phyloP scores from a whole-genome alignment of 92 coral and sea anemone genomes.

The Epizoanthus illoricatus region DNA sequence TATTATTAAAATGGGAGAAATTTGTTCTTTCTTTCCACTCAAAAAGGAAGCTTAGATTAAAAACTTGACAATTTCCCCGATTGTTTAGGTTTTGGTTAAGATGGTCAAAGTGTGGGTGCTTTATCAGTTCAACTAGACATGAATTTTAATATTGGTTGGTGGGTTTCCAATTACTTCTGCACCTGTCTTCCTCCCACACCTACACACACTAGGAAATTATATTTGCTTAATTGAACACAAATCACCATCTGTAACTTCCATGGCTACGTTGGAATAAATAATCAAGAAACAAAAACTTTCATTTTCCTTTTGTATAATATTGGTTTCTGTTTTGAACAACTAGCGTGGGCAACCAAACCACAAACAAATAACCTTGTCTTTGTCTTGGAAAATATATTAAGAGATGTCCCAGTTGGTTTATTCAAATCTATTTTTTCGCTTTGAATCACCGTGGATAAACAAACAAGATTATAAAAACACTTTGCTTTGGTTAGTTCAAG shows the following conservation, averaged over 20 bases:
- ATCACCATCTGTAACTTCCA: background rate
- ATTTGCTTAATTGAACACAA: background rate
- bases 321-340: background rate
- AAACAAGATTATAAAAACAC: too few relatives aligned
- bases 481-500: too few relatives aligned
- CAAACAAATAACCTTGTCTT: too few relatives aligned
- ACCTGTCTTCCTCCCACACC: conserved; percentile 18
- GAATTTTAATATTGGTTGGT: background rate
- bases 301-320: background rate
- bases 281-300: background rate
- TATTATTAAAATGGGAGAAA: too few relatives aligned
- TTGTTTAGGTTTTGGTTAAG: background rate
- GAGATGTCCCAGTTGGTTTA: too few relatives aligned
- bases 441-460: too few relatives aligned
- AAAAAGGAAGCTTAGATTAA: too few relatives aligned
- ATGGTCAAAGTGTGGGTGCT: background rate
- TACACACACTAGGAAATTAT: background rate
- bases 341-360: too few relatives aligned
- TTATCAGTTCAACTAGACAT: background rate
- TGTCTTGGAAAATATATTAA: too few relatives aligned
- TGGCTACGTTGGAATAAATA: background rate
- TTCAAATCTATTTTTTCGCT: too few relatives aligned
- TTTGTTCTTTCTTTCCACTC: too few relatives aligned
- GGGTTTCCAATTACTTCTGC: background rate
- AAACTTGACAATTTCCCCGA: too few relatives aligned